A percentile compares a stretch with the other conserved stretches of the same genome.
These are phyloP conservation scores for Micromesistius poutassou DNA, from an alignment of 2,797 vertebrate species.

Conservation along the genomic window DNA sequence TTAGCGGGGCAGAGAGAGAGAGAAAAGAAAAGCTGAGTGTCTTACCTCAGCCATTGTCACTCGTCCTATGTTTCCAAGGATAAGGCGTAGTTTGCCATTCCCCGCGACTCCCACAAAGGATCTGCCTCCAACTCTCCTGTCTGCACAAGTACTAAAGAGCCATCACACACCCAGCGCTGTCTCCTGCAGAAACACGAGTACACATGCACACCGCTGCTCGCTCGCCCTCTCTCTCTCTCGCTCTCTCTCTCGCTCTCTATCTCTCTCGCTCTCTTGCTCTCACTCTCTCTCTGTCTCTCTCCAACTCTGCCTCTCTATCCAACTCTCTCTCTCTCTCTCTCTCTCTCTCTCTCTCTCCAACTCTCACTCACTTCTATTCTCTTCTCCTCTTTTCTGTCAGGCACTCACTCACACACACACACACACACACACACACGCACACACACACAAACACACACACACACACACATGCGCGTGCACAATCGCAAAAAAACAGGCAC, in stretches of 20 bases:
- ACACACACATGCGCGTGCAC: neutral
- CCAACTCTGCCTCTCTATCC: too few relatives aligned
- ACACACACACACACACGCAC: neutral
- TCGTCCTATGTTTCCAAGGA: constrained; percentile 79
- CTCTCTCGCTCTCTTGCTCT: too few relatives aligned
- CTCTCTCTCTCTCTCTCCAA: too few relatives aligned
- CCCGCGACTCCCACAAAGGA: constrained; percentile 80
- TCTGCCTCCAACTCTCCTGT: constrained; percentile 80
- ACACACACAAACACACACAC: neutral
- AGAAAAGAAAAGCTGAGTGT: constrained; percentile 35
- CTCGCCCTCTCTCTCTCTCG: constrained; percentile 26
- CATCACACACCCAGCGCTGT: constrained; percentile 71
- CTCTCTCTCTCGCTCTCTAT: constrained; percentile 14
- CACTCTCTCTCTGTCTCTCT: too few relatives aligned
- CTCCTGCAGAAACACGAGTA: constrained; percentile 24
- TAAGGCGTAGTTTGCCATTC: constrained; percentile 83
- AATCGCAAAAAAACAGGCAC: constrained; percentile 10
- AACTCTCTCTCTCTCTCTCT: too few relatives aligned
- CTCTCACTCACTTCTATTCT: too few relatives aligned
- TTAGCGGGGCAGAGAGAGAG: neutral
- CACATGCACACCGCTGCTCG: constrained; percentile 35
- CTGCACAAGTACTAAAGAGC: constrained; percentile 81
- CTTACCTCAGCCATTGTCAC: constrained; percentile 93
- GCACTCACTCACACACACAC: neutral
- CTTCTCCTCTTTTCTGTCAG: too few relatives aligned